Evolutionary conservation across 2,888 invertebrate species (phyloP).

Genomic region (Lycaena phlaeas): DNA sequence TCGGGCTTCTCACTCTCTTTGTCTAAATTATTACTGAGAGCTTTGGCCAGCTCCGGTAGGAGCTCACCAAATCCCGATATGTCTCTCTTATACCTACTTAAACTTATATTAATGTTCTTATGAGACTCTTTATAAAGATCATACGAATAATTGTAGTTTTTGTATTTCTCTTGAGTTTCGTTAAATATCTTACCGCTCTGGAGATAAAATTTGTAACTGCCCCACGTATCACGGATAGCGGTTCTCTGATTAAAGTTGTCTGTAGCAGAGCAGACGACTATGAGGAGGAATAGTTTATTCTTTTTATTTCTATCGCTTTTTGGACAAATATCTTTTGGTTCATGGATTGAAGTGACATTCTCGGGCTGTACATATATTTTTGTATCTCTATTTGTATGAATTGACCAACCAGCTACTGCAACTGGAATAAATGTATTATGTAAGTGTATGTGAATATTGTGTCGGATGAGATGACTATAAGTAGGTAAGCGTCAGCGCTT

Average conservation of each 20-base stretch:
- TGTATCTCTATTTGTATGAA: slow-evolving; percentile 80
- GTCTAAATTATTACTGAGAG: slow-evolving; percentile 36
- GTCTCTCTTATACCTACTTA: slow-evolving; percentile 34
- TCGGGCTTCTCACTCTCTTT: slow-evolving; percentile 34
- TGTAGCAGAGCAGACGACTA: slow-evolving; percentile 84
- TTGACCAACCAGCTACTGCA: slow-evolving; percentile 79
- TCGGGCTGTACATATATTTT: slow-evolving; percentile 80
- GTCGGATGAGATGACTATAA: no score
- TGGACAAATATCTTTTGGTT: slow-evolving; percentile 73
- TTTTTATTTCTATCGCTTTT: slow-evolving; percentile 26
- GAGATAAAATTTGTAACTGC: slow-evolving; percentile 52
- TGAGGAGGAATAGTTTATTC: slow-evolving; percentile 73
- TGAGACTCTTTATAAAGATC: slow-evolving; percentile 32
- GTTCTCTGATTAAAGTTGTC: slow-evolving; percentile 76
- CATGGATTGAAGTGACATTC: slow-evolving; percentile 77
- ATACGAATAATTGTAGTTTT: slow-evolving; percentile 48
- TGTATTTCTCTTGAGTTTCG: slow-evolving; percentile 38
- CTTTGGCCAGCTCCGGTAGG: slow-evolving; percentile 50
- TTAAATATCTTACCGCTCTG: slow-evolving; percentile 37
- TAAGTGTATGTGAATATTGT: no score
- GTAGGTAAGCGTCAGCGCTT: no score
- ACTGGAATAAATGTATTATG: slow-evolving; percentile 50
- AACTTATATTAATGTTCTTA: slow-evolving; percentile 22
- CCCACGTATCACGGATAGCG: slow-evolving; percentile 84
- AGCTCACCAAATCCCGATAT: slow-evolving; percentile 40